Evolutionary conservation across 30 jellyfish, hydroid and myxozoan genomes (phyloP), one percentile per base, ranked within the genome.

Genomic region (Turritopsis rubra): DNA sequence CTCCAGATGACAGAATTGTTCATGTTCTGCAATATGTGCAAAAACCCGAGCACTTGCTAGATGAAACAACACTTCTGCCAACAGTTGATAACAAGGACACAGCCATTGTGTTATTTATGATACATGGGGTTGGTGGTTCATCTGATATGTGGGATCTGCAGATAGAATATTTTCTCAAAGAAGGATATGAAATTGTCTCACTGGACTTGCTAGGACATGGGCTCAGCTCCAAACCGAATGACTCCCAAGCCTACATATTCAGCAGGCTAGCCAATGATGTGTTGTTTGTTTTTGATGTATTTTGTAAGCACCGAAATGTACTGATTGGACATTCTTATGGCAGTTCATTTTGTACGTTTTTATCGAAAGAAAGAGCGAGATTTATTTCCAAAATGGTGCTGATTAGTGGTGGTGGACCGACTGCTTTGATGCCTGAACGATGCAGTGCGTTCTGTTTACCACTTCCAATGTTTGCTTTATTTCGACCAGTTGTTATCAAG

Each of bases 271-370:
- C 97, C 18, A 66, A 81, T 28, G 99, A 94, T 81, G 81, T 94
- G 80, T 79, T 94, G 60, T 82, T 76, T 1, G 66, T 94, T 16
- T 94, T 89, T 94, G 99, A 94, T 71, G 76, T 31, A 28, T 89
- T 76, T 82, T 66, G 88, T 78, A 88, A 90, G 65, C 80, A 83
- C 30, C 29, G 90, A 24, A 91, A 91, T 72, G 82, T 89, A 4
- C 31, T 94, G 82, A 84, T 94, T 74, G 99, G 99, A 41, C 99
- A 94, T 79, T 94, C 99, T 1, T 94, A 94, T 89, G 99, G 99
- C 29, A 88, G 97, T 60, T 94, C 99, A 22, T 94, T 94, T 83
- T 95, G 92, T 25, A 94, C 97, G n/a, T 72, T 89, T 80, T 77
- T 94, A 29, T 91, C 96, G 29, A 78, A 80, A 5, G 99, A 94